Percentiles rank a stretch among this genome's conserved stretches.
Conservation (phyloP, 1,140 invertebrate genomes). For the Drosophila serrata region DNA sequence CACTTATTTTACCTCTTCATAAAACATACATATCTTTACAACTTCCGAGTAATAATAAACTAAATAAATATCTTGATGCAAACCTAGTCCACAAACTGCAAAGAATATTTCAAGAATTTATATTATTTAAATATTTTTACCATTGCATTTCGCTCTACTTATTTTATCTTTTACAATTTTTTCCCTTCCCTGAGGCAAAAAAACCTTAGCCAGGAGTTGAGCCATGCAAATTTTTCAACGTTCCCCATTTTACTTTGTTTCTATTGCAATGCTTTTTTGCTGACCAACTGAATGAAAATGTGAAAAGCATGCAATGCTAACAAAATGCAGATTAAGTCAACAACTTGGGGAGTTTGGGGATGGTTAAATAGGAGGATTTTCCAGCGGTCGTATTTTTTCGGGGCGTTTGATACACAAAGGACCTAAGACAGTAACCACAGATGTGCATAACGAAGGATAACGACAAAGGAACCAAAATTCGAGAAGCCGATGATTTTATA, state of each 20-base stretch:
- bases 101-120: too few species aligned
- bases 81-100: background rate
- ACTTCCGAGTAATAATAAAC: too few species aligned
- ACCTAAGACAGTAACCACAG: slow-evolving; percentile 12
- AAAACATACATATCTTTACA: too few species aligned
- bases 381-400: background rate
- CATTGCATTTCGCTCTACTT: slow-evolving; percentile 3
- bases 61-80: background rate
- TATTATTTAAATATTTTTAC: background rate
- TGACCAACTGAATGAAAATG: slow-evolving; percentile 42
- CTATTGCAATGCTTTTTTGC: slow-evolving; percentile 17
- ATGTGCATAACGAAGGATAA: background rate
- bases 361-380: slow-evolving; percentile 12
- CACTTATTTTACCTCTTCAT: background rate
- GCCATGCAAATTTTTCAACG: slow-evolving; percentile 17
- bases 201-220: slow-evolving; percentile 16
- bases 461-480: too few species aligned
- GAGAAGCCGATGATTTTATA: too few species aligned
- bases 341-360: slow-evolving; percentile 26
- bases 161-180: slow-evolving; percentile 6
- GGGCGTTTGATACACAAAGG: slow-evolving; percentile 10
- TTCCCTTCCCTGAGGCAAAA: background rate
- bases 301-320: slow-evolving; percentile 42
- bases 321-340: slow-evolving; percentile 77
- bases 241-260: background rate